A percentile compares a stretch with the other conserved stretches of the same genome.
Evolutionary conservation across 2,888 invertebrate species (phyloP).

Genomic region (Conops quadrifasciatus): DNA sequence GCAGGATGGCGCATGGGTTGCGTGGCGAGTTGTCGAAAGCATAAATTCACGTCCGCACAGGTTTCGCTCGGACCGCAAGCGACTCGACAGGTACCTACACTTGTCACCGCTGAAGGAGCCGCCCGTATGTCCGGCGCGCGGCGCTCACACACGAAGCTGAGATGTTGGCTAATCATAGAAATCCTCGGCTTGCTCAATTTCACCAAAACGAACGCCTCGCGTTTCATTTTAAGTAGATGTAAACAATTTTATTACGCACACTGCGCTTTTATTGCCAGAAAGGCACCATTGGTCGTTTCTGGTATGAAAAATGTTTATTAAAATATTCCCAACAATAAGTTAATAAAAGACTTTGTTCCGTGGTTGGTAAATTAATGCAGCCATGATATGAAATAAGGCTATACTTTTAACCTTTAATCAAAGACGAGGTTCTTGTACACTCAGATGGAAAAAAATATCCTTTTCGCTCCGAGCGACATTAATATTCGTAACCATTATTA

Average conservation of each 20-base stretch:
- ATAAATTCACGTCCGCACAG: constrained; percentile 2
- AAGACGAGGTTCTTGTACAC: no score
- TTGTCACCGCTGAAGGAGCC: background rate
- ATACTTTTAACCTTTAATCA: no score
- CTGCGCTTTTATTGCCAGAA: background rate
- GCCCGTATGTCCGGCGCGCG: background rate
- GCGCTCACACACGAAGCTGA: background rate
- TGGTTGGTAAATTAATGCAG: no score
- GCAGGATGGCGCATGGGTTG: background rate
- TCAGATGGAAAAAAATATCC: no score
- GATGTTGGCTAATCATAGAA: no score
- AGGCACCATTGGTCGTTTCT: background rate
- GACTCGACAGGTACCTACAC: constrained; percentile 4
- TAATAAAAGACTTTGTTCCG: no score
- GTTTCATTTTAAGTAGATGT: constrained; percentile 8
- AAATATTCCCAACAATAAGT: no score
- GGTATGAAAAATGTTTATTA: no score
- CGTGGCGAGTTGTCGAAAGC: constrained; percentile 4
- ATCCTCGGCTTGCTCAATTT: background rate
- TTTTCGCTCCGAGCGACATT: no score
- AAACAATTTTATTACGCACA: background rate
- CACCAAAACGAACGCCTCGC: constrained; percentile 1
- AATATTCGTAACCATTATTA: no score
- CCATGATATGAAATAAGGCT: no score
- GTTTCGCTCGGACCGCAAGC: background rate